These are phyloP conservation scores for Caenorhabditis sp. DNA, from an alignment of 2,888 invertebrate species.

Conservation along the genomic window DNA sequence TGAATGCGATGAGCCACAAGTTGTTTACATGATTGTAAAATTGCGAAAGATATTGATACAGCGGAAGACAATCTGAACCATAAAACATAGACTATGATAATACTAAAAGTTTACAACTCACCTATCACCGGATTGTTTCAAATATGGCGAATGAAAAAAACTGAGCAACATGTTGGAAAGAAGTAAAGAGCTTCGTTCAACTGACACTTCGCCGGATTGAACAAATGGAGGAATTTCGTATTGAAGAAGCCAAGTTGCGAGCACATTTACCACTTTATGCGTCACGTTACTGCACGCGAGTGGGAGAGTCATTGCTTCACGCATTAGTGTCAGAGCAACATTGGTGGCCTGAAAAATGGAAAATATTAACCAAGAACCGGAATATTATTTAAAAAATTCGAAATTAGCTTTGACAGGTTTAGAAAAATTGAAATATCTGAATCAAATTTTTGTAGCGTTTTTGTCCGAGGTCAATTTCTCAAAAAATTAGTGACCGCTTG, in stretches of 20 bases:
- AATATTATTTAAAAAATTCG: slow-evolving; percentile 5
- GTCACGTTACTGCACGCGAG: slow-evolving; percentile 67
- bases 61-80: slow-evolving; percentile 50
- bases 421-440: too few relatives aligned
- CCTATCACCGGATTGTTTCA: slow-evolving; percentile 60
- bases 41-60: slow-evolving; percentile 62
- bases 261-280: slow-evolving; percentile 62
- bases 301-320: slow-evolving; percentile 68
- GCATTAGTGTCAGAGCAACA: slow-evolving; percentile 63
- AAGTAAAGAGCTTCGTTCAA: slow-evolving; percentile 58
- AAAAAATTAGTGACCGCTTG: too few relatives aligned
- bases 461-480: too few relatives aligned
- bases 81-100: not conserved
- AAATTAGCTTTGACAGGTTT: too few relatives aligned
- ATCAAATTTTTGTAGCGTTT: too few relatives aligned
- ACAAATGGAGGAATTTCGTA: slow-evolving; percentile 67
- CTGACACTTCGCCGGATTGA: slow-evolving; percentile 54
- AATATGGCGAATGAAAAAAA: slow-evolving; percentile 68
- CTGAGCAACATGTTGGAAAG: slow-evolving; percentile 61
- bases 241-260: slow-evolving; percentile 64
- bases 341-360: slow-evolving; percentile 51
- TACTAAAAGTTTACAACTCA: slow-evolving; percentile 7
- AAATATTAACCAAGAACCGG: not conserved
- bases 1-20: slow-evolving; percentile 58
- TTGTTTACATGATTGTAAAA: slow-evolving; percentile 62